These are phyloP conservation scores for Eulemur coronatus DNA, from an alignment of 2,797 vertebrate genomes.

Conservation along the genomic window DNA sequence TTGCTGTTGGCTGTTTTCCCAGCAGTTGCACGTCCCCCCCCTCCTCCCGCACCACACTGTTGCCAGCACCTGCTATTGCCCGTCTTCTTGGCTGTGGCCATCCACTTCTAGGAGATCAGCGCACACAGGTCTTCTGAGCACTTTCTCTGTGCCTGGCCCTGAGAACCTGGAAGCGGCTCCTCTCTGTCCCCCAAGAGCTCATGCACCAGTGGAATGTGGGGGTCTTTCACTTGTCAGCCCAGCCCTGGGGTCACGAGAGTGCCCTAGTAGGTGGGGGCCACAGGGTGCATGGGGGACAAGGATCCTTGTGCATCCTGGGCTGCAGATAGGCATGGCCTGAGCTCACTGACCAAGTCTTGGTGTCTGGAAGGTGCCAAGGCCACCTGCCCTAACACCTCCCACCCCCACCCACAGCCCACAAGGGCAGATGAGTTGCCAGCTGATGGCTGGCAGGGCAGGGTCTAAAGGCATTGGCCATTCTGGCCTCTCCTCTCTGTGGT, in stretches of 20 bases:
- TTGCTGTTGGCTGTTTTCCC: neutral
- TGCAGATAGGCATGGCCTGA: neutral
- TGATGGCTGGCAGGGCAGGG: neutral
- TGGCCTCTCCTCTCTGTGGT: neutral
- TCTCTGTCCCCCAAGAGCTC: neutral
- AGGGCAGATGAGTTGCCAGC: neutral
- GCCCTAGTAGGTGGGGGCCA: neutral
- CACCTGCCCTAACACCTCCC: neutral
- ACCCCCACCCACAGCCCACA: neutral
- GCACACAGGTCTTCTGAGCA: neutral
- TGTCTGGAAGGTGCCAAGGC: neutral
- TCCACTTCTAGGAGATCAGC: neutral
- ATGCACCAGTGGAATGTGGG: neutral
- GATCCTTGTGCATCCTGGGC: neutral
- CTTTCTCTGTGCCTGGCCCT: neutral
- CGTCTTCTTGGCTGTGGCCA: neutral
- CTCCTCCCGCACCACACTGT: neutral
- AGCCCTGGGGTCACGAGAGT: neutral
- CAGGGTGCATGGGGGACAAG: neutral
- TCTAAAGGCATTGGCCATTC: neutral
- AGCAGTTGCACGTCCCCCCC: neutral
- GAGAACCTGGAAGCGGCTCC: neutral
- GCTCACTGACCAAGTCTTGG: too few species aligned
- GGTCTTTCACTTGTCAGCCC: neutral
- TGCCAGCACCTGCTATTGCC: neutral